Evolutionary conservation across 1,140 invertebrate genomes (phyloP), one percentile per base, ranked within the genome.

Genomic region (Heliothis virescens): DNA sequence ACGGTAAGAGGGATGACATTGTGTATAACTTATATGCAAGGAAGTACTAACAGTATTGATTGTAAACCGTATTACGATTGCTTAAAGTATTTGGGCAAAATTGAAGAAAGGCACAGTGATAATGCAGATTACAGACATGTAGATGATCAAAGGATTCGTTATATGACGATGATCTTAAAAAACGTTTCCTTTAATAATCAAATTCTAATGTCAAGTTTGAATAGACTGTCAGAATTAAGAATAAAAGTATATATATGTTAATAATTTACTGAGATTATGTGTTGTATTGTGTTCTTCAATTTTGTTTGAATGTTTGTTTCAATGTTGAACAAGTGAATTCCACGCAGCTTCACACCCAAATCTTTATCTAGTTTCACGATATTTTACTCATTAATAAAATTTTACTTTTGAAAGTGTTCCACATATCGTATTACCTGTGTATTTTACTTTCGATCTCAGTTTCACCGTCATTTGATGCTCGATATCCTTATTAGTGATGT

Each of bases 131-230:
- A 93, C n/a, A 82, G 91, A 13, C 84, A 89, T 11, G 85, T 88
- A 13, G 88, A 85, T 48, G 91, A 91, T 71, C 83, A 11, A 89
- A 87, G 21, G 91, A 92, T 73, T 48, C 89, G 10, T n/a, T n/a
- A n/a, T 88, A 82, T 18, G 82, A 83, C 48, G 89, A 91, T 62
- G 90, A 89, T 75, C 83, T 79, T 2, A 90, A 86, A 86, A 93
- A 93, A 82, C 89, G 90, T 80, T 91, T n/a, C n/a, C n/a, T n/a
- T n/a, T n/a, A n/a, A n/a, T n/a, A n/a, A n/a, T 90, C 84, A 92
- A 88, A 75, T 92, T 89, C 86, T 94, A 92, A 82, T 94, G n/a
- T 93, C 84, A 92, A 94, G 92, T 87, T 88, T 93, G 79, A 94
- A 94, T 82, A 94, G 91, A n/a, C 67, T 91, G 88, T 88, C 91